Base-by-base conservation (phyloP, 1,140 invertebrate species). In the Leptinotarsa texana region DNA sequence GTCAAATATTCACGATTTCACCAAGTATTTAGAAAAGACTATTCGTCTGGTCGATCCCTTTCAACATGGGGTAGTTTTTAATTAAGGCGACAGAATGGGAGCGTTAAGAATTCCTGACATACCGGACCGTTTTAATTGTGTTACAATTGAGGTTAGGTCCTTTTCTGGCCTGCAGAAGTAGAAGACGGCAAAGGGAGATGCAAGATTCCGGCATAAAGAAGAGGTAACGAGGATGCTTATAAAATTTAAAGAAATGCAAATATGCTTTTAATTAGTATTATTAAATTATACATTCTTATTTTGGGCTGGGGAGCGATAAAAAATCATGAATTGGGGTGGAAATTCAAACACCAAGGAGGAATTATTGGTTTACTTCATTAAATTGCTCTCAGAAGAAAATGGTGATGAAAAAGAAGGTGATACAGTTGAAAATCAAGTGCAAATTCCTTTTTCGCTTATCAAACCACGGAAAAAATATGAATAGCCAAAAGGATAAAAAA, bases 81-180 rank as follows among this genome's bases (percentile, higher is more conserved):
- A 84, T 84, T 84, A 84, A 84, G 83, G 83, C 81, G 80, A 83
- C 82, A 83, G 78, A 80, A 83, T 79, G 81, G 77, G 73, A 78
- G 78, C 82, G 82, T 80, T 81, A 83, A 84, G 83, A 84, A 84
- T 84, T 82, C 82, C 80, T 79, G 72, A 79, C 80, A 82, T 84
- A 80, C 82, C 82, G 76, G 74, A 76, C 75, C 77, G 75, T 79
- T 83, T 80, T 83, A 83, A 83, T 83, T 82, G 82, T 81, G 79
- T 79, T 80, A 80, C 79, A 76, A 74, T 77, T 78, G 75, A 74
- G 77, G 75, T 49, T 63, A 74, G 66, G 69, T 82, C 78, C 77
- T 78, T 79, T 76, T 80, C 77, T 24, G 57, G 62, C 63, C 18
- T 17, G 21, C 18, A 2, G 13, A 48, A 18, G 11, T 62, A 68